A percentile compares a stretch with the other conserved stretches of the same genome.
These are phyloP conservation scores for Tigriopus californicus DNA, from an alignment of 2,888 invertebrate genomes.

Conservation along the genomic window DNA sequence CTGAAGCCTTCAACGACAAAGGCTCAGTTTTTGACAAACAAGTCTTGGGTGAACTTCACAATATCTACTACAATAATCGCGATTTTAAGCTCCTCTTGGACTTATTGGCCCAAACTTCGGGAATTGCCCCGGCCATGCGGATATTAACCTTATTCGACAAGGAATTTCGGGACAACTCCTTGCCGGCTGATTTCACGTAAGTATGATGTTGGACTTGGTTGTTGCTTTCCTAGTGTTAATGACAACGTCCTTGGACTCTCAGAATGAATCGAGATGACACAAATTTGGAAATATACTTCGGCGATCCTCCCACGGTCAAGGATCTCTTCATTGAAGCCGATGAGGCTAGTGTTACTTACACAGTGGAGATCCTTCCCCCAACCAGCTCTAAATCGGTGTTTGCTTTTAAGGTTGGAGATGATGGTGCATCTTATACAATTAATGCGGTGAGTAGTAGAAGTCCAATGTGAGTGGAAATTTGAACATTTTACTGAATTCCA, in stretches of 20 bases:
- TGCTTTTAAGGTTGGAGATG: background rate
- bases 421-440: background rate
- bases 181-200: background rate
- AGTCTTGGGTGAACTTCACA: background rate
- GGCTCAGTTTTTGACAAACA: background rate
- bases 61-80: slow-evolving; percentile 5
- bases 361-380: slow-evolving; percentile 2
- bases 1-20: background rate
- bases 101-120: background rate
- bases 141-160: slow-evolving; percentile 3
- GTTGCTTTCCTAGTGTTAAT: too few relatives aligned
- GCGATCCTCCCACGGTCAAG: background rate
- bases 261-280: background rate
- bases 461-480: background rate
- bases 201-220: too few relatives aligned
- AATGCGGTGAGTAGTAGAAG: background rate
- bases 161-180: background rate
- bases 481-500: background rate
- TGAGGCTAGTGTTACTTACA: background rate
- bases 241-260: too few relatives aligned
- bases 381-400: background rate
- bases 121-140: background rate
- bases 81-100: slow-evolving; percentile 10
- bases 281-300: background rate
- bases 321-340: background rate